Base-by-base conservation (phyloP, 2,888 invertebrate species). In the Caenorhabditis sp. region DNA sequence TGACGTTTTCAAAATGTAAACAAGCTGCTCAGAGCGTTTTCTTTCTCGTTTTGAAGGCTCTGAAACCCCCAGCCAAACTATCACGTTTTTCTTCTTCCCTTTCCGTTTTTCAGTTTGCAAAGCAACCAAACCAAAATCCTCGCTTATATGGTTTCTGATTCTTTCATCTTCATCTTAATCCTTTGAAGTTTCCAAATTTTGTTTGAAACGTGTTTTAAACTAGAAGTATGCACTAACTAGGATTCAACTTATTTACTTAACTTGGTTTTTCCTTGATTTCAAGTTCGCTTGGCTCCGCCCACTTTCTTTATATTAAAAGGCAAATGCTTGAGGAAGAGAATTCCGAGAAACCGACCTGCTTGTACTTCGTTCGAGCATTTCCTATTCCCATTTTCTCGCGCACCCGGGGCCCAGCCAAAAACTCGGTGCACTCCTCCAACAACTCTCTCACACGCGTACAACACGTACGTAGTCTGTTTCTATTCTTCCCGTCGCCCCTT, bases 381-480 rank as follows among this genome's bases (percentile, higher is more conserved):
- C 64, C 50, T 64, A 13, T 51, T 64, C 64, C 20, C 64, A 50
- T 50, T 64, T 64, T 47, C 64, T 47, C 53, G 44, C 26, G 58
- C 47, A 47, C 47, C 47, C 47, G n/a, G n/a, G n/a, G n/a, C n/a
- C n/a, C n/a, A n/a, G 47, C 47, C 47, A 47, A 47, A 47, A 47
- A 47, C n/a, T 18, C 47, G 18, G 18, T 53, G 40, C 62, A 62
- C 64, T 35, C n/a, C n/a, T n/a, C 72, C 35, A 50, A 51, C 47
- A 50, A 22, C 18, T 50, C 47, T 28, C 37, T 53, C 61, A 15
- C 58, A 24, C 60, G 47, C 51, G 35, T 9, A 37, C 26, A 26
- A 47, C 62, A 22, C 55, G 40, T 62, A 55, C 71, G 71, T 47
- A 71, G 71, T 72, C 47, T 53, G 51, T 68, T 68, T 68, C 68